phyloP scores from a whole-genome alignment of 2,888 invertebrate genomes.

The Polia nebulosa region DNA sequence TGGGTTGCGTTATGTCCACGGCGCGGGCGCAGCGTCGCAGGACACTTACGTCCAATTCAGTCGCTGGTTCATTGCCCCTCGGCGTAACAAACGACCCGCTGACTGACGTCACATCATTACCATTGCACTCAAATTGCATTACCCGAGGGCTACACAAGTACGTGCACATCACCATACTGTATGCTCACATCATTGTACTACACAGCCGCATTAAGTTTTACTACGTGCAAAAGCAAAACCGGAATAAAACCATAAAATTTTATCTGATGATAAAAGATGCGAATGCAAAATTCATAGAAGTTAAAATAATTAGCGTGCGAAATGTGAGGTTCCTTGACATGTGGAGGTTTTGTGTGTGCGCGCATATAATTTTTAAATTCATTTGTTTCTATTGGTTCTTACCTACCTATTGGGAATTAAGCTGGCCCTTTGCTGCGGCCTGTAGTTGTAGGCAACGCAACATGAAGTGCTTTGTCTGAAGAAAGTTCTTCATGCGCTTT shows the following conservation, averaged over 20 bases:
- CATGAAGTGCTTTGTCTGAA: not conserved
- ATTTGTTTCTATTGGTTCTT: not conserved
- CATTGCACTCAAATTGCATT: slow-evolving; percentile 83
- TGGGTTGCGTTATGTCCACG: slow-evolving; percentile 80
- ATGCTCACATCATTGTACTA: slow-evolving; percentile 46
- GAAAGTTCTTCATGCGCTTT: slow-evolving; percentile 12
- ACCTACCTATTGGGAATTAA: not conserved
- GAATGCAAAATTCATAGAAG: slow-evolving; percentile 45
- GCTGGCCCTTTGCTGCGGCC: no score
- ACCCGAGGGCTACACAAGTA: slow-evolving; percentile 63
- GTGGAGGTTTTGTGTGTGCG: slow-evolving; percentile 1
- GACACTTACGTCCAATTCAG: slow-evolving; percentile 89
- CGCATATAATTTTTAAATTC: not conserved
- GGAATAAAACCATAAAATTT: slow-evolving; percentile 40
- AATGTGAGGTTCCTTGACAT: slow-evolving; percentile 30
- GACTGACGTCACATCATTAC: slow-evolving; percentile 85
- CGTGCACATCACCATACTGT: slow-evolving; percentile 41
- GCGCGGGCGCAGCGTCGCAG: slow-evolving; percentile 77
- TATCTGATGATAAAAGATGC: slow-evolving; percentile 37
- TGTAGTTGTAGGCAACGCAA: not conserved
- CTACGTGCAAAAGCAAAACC: slow-evolving; percentile 37
- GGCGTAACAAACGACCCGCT: slow-evolving; percentile 82
- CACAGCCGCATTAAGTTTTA: slow-evolving; percentile 28
- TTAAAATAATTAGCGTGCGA: slow-evolving; percentile 21
- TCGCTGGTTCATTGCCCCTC: slow-evolving; percentile 86